These are phyloP conservation scores for Gasterosteus aculeatus DNA, from an alignment of 2,113 vertebrate genomes.

Conservation along the genomic window DNA sequence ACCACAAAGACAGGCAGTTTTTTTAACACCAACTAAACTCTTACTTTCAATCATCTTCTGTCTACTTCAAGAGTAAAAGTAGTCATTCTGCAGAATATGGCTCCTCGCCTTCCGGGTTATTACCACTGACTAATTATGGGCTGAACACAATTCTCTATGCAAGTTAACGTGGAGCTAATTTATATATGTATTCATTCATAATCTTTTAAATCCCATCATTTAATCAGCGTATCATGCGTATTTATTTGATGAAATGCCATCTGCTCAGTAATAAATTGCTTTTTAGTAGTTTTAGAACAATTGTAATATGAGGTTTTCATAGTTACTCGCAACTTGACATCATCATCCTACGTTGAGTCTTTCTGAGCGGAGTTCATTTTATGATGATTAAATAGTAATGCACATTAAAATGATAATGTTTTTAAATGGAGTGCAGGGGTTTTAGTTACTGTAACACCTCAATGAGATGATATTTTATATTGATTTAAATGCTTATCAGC, in stretches of 20 bases:
- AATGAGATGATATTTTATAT: neutral
- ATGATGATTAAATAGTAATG: neutral
- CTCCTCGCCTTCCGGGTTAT: neutral
- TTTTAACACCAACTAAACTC: slow-evolving; percentile 8
- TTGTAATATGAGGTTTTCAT: neutral
- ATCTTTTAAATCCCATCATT: neutral
- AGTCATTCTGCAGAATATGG: neutral
- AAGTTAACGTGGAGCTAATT: neutral
- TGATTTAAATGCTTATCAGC: neutral
- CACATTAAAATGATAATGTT: neutral
- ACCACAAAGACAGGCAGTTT: slow-evolving; percentile 25
- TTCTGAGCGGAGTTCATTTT: too few relatives aligned
- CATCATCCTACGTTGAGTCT: too few relatives aligned
- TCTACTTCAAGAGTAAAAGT: neutral
- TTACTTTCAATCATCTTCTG: slow-evolving; percentile 3
- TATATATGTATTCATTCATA: neutral
- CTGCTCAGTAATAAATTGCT: neutral
- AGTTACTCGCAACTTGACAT: too few relatives aligned
- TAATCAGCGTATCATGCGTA: neutral
- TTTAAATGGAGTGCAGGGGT: neutral
- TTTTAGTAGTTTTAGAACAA: neutral
- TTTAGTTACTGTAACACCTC: slow-evolving; percentile 13
- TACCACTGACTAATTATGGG: neutral
- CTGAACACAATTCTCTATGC: neutral
- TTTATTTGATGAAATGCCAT: neutral